A percentile compares a stretch with the other conserved stretches of the same genome.
Conservation (phyloP, 2,888 invertebrate genomes). For the Epistrophe grossulariae region DNA sequence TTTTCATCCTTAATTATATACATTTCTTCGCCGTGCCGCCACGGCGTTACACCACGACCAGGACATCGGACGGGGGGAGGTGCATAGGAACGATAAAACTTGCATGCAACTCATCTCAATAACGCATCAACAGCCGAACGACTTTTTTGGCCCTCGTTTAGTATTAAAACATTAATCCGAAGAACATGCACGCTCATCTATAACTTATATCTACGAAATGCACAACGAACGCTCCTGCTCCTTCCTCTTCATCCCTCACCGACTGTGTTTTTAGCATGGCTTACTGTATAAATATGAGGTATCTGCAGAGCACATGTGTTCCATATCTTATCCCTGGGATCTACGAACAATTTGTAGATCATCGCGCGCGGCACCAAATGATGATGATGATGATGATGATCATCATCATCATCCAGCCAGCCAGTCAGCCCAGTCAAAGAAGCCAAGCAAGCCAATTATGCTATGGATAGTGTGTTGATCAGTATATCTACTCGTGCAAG, state of each 20-base stretch:
- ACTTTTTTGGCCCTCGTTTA: conserved; percentile 78
- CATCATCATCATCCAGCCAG: conserved; percentile 13
- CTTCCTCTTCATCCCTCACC: conserved; percentile 57
- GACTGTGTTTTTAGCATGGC: conserved; percentile 54
- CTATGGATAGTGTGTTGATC: conserved; percentile 51
- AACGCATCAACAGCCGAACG: conserved; percentile 75
- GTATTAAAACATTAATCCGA: conserved; percentile 77
- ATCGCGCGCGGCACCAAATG: conserved; percentile 45
- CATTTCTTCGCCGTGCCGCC: conserved; percentile 14
- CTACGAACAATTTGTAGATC: conserved; percentile 72
- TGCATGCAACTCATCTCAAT: conserved; percentile 71
- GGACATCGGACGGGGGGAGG: background rate
- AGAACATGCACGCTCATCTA: conserved; percentile 78
- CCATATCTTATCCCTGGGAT: conserved; percentile 72
- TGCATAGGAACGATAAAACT: background rate
- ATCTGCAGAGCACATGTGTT: conserved; percentile 75
- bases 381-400: conserved; percentile 50
- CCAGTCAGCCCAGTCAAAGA: background rate
- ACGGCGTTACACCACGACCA: background rate
- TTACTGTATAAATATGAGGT: conserved; percentile 72
- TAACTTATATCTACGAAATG: conserved; percentile 61
- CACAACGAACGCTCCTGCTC: conserved; percentile 54
- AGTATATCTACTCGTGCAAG: conserved; percentile 3
- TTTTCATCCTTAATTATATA: conserved; percentile 67
- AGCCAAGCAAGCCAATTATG: conserved; percentile 44